Percentiles rank a stretch among this genome's conserved stretches.
phyloP scores from a whole-genome alignment of 1,140 invertebrate species.

The Drosophila funebris region DNA sequence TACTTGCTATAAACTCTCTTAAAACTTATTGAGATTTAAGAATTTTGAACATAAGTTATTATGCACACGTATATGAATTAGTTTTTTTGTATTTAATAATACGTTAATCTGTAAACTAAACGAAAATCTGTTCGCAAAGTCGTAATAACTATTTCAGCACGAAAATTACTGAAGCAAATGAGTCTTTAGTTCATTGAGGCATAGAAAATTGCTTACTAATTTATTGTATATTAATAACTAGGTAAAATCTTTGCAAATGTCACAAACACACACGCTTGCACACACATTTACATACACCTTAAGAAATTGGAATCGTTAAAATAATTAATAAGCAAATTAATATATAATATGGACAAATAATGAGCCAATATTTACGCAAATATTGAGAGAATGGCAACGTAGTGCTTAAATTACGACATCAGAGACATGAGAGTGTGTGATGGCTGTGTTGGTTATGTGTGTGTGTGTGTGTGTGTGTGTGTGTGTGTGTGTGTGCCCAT shows the following conservation, averaged over 20 bases:
- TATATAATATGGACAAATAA: constrained; percentile 71
- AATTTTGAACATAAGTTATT: too few species aligned
- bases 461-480: background rate
- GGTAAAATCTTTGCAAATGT: background rate
- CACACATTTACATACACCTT: constrained; percentile 19
- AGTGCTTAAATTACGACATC: constrained; percentile 51
- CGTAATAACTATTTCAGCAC: background rate
- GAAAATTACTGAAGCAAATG: background rate
- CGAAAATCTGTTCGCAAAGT: background rate
- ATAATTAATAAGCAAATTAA: constrained; percentile 76
- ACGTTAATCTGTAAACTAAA: too few species aligned
- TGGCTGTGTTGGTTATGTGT: too few species aligned
- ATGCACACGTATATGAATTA: too few species aligned
- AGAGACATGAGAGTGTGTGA: too few species aligned
- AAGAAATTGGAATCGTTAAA: constrained; percentile 26
- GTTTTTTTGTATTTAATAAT: too few species aligned
- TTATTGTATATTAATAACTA: constrained; percentile 44
- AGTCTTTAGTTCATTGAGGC: constrained; percentile 1
- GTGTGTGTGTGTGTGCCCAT: constrained; percentile 48
- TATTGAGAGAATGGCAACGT: constrained; percentile 50
- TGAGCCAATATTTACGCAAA: constrained; percentile 73
- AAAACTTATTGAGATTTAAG: too few species aligned
- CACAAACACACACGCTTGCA: constrained; percentile 14
- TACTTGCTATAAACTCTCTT: too few species aligned
- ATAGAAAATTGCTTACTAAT: constrained; percentile 23